Evolutionary conservation across 2,888 invertebrate genomes (phyloP).

Genomic region (Dynastes grantii): DNA sequence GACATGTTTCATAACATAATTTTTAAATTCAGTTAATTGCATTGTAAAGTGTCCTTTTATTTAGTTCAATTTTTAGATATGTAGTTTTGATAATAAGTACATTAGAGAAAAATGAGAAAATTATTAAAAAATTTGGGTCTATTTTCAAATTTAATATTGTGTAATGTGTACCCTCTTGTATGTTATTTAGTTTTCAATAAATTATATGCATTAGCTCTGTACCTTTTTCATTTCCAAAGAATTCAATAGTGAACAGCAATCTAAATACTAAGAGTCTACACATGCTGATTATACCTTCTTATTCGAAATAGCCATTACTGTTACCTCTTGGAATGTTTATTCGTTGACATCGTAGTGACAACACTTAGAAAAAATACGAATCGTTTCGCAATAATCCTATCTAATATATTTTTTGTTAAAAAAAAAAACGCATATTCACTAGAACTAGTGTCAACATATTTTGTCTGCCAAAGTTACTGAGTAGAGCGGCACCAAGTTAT

Average conservation of each 20-base stretch:
- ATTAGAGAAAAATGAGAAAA: constrained; percentile 52
- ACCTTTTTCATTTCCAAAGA: constrained; percentile 1
- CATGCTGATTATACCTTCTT: too few species aligned
- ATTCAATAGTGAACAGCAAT: background rate
- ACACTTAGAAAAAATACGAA: too few species aligned
- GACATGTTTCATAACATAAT: constrained; percentile 49
- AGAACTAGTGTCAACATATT: too few species aligned
- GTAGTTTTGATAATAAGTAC: constrained; percentile 57
- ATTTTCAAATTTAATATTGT: constrained; percentile 56
- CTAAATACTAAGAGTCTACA: background rate
- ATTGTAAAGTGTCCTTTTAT: constrained; percentile 60
- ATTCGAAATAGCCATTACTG: too few species aligned
- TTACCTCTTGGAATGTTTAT: too few species aligned
- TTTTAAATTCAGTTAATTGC: constrained; percentile 50
- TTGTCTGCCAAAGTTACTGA: too few species aligned
- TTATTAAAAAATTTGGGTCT: constrained; percentile 53
- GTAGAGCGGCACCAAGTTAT: too few species aligned
- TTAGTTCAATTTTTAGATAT: constrained; percentile 58
- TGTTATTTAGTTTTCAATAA: constrained; percentile 57
- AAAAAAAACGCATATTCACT: too few species aligned
- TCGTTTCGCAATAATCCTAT: too few species aligned
- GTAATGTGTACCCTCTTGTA: constrained; percentile 55
- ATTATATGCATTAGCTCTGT: constrained; percentile 47
- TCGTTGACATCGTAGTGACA: too few species aligned
- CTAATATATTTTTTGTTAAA: too few species aligned